Conservation (phyloP, 1,140 invertebrate species). For the Drosophila novamexicana region DNA sequence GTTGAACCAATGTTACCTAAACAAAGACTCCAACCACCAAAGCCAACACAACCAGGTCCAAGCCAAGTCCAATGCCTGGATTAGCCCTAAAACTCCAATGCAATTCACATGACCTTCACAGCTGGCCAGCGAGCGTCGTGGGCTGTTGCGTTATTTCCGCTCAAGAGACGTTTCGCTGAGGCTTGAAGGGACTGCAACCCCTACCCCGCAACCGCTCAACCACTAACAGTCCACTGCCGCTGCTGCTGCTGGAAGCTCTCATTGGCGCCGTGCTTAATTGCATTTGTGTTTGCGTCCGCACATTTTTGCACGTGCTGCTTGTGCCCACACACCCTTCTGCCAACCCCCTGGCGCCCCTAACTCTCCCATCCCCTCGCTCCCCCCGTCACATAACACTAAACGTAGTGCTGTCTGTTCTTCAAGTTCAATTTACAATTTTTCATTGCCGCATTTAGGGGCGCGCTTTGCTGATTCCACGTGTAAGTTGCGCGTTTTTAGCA, state of each 20-base stretch:
- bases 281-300: constrained; percentile 78
- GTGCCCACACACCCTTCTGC: background rate
- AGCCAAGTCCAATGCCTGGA: constrained; percentile 12
- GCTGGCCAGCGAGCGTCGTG: constrained; percentile 58
- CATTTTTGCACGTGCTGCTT: constrained; percentile 76
- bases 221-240: background rate
- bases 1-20: constrained; percentile 67
- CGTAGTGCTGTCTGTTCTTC: constrained; percentile 1
- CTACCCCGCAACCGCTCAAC: background rate
- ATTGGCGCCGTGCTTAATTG: constrained; percentile 79
- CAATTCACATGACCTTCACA: constrained; percentile 60
- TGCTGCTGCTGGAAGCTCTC: background rate
- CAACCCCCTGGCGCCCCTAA: background rate
- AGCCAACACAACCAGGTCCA: background rate
- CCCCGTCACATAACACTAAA: constrained; percentile 19
- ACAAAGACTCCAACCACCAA: constrained; percentile 39
- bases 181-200: background rate
- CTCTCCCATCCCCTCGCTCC: background rate
- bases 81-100: constrained; percentile 41
- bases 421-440: constrained; percentile 72
- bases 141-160: constrained; percentile 73
- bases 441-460: constrained; percentile 61
- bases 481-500: constrained; percentile 52
- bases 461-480: constrained; percentile 56
- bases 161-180: constrained; percentile 40